phyloP scores from a whole-genome alignment of 64 coral and sea anemone genomes.

The Stichodactyla helianthus region DNA sequence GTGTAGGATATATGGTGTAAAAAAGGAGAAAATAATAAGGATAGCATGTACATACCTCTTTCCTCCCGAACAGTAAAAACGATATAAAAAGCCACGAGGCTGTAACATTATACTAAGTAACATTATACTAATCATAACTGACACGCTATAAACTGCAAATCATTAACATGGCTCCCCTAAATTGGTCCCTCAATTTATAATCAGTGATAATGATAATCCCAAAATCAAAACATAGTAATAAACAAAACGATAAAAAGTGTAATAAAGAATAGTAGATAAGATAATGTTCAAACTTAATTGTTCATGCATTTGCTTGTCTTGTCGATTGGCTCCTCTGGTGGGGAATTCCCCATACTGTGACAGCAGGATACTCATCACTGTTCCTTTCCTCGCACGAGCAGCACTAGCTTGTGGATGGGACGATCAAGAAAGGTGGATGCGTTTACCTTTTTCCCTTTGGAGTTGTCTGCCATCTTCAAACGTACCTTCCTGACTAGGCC shows the following conservation, averaged over 20 bases:
- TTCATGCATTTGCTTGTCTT: neutral
- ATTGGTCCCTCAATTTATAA: slow-evolving; percentile 29
- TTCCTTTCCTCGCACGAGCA: neutral
- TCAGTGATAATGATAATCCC: neutral
- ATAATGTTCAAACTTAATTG: slow-evolving; percentile 10
- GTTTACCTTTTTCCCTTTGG: neutral
- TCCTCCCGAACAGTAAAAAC: too few relatives aligned
- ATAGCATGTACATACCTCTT: too few relatives aligned
- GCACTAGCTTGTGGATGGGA: slow-evolving; percentile 43
- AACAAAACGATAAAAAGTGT: neutral
- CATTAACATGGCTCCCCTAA: slow-evolving; percentile 42
- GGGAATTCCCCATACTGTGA: slow-evolving; percentile 1
- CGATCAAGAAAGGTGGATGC: slow-evolving; percentile 3
- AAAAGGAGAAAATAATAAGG: too few relatives aligned
- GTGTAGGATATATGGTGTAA: too few relatives aligned
- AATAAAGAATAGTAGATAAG: neutral
- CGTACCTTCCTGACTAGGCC: slow-evolving; percentile 25
- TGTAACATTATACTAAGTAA: too few relatives aligned
- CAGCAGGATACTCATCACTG: neutral
- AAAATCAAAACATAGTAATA: neutral
- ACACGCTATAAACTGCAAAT: too few relatives aligned
- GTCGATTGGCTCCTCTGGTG: slow-evolving; percentile 32
- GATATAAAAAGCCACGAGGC: too few relatives aligned
- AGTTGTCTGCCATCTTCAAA: neutral
- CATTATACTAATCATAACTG: too few relatives aligned